Percentiles rank a stretch among this genome's conserved stretches.
Conservation (phyloP, 2,888 invertebrate genomes). For the Cotesia congregata region DNA sequence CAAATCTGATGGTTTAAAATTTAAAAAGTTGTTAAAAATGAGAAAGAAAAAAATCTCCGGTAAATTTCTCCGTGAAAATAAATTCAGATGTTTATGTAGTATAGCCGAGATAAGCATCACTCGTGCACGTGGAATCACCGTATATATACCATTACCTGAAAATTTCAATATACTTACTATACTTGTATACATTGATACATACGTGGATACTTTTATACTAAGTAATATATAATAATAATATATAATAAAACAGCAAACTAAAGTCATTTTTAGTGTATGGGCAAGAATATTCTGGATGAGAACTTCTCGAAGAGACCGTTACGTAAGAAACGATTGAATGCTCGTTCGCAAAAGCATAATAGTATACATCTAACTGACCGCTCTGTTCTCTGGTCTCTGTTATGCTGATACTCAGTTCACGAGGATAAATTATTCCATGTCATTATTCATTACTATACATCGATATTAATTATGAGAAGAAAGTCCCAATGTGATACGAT, state of each 20-base stretch:
- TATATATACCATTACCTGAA: background rate
- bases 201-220: background rate
- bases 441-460: background rate
- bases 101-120: constrained; percentile 1
- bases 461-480: background rate
- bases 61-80: constrained; percentile 20
- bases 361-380: constrained; percentile 31
- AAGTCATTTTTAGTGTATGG: background rate
- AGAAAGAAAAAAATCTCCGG: background rate
- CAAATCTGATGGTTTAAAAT: background rate
- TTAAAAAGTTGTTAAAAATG: background rate
- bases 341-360: constrained; percentile 35
- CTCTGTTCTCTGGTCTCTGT: background rate
- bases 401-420: background rate
- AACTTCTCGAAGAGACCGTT: constrained; percentile 44
- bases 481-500: background rate
- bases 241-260: background rate
- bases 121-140: constrained; percentile 15
- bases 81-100: constrained; percentile 23
- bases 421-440: background rate
- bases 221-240: background rate
- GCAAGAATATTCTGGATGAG: constrained; percentile 42
- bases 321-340: constrained; percentile 51
- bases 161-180: background rate
- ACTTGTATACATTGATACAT: background rate